Evolutionary conservation across 2,113 vertebrate genomes (phyloP), one percentile per base, ranked within the genome.

Genomic region (Noturus placidus): DNA sequence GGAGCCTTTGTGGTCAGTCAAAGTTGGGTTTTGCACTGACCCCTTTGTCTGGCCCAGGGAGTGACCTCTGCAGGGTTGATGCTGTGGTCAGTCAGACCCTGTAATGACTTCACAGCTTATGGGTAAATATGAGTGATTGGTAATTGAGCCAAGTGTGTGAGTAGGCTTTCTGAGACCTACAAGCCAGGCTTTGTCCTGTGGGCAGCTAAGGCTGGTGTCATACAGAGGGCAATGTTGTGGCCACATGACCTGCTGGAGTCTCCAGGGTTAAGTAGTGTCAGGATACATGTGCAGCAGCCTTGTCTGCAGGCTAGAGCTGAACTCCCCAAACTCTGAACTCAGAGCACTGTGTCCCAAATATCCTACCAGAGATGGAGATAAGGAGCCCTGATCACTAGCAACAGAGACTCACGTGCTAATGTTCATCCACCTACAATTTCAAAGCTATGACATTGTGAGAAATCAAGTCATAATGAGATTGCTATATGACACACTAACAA

Each of bases 241-340:
- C 89, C 87, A 74, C 87, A 86, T 80, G 88, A 89, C 90, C 90
- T 83, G 83, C 52, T 70, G 63, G 69, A 87, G 77, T 38, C 87
- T 89, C 19, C 54, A 79, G 88, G 89, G 89, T 90, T 89, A 90
- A 90, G 89, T 89, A 88, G 89, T 89, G 89, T 90, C 89, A 90
- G 85, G 59, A 83, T 76, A 70, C 87, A 88, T 83, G 86, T 83
- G 35, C 84, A 86, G 42, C 25, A 84, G 80, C 17, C 89, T 78
- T 89, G 88, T 88, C 90, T 89, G 87, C 74, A 87, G 90, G 90
- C 87, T 52, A 90, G 80, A 79, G 86, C 88, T 89, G 90, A 90
- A 90, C 89, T 88, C 85, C 38, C 85, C 38, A 76, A n/a, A 82
- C 85, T 74, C 84, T 84, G 76, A 89, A 90, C 89, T 77, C 77